Evolutionary conservation across 2,797 vertebrate genomes (phyloP).

Genomic region (Sebastes kiyomatsui): DNA sequence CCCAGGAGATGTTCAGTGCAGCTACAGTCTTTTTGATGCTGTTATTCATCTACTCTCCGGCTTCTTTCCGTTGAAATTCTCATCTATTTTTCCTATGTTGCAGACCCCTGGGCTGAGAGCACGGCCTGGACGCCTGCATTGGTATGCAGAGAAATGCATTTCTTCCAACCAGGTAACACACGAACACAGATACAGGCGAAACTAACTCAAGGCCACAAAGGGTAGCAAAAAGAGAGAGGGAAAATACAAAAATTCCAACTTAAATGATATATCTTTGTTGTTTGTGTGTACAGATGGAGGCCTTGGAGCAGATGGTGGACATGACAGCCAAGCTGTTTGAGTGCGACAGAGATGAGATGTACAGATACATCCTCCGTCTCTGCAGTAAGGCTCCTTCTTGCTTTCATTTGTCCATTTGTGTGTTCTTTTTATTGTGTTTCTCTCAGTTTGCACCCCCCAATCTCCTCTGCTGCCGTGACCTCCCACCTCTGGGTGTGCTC

Average conservation of each 20-base stretch:
- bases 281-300: constrained; percentile 81
- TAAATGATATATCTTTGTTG: background rate
- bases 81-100: background rate
- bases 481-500: background rate
- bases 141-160: constrained; percentile 91
- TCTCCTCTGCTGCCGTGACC: background rate
- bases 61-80: background rate
- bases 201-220: background rate
- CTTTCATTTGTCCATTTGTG: background rate
- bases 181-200: background rate
- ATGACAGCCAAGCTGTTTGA: constrained; percentile 91
- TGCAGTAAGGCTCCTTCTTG: constrained; percentile 85
- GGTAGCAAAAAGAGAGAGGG: background rate
- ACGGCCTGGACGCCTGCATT: constrained; percentile 84
- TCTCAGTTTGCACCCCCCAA: background rate
- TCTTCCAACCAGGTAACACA: constrained; percentile 81
- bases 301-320: constrained; percentile 91
- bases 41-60: background rate
- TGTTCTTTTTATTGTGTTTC: background rate
- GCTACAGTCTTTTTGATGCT: background rate
- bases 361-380: constrained; percentile 85
- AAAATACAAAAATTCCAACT: background rate
- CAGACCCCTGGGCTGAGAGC: constrained; percentile 94
- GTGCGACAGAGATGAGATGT: constrained; percentile 94
- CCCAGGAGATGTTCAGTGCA: background rate